These are phyloP conservation scores for Lasioglossum baleicum DNA, from an alignment of 1,140 invertebrate genomes.

Conservation along the genomic window DNA sequence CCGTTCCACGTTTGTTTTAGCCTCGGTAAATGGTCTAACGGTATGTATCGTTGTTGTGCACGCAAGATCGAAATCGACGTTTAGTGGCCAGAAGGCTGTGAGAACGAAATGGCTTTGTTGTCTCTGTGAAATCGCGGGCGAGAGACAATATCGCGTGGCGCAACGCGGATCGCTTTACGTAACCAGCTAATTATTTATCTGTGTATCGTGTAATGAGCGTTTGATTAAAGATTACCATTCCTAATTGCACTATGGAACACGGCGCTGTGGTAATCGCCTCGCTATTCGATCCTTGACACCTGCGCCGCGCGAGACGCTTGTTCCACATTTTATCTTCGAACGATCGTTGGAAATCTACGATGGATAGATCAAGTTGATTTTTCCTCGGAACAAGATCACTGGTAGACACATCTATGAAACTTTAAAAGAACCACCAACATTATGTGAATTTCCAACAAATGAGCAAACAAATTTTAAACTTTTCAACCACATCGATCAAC, in stretches of 20 bases:
- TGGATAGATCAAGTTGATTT: no score
- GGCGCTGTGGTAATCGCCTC: not conserved
- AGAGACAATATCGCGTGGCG: slow-evolving; percentile 42
- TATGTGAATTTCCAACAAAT: no score
- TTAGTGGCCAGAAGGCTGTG: slow-evolving; percentile 20
- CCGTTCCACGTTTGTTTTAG: no score
- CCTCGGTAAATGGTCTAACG: no score
- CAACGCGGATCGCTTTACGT: slow-evolving; percentile 26
- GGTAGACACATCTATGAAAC: no score
- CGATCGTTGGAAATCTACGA: no score
- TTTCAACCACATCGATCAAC: no score
- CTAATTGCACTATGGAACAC: slow-evolving; percentile 10
- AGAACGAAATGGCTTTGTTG: slow-evolving; percentile 53
- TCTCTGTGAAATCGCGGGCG: slow-evolving; percentile 47
- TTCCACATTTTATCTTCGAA: not conserved
- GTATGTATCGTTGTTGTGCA: not conserved
- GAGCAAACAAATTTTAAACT: no score
- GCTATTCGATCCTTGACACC: not conserved
- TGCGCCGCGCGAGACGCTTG: not conserved
- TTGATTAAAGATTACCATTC: slow-evolving; percentile 7
- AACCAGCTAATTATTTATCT: slow-evolving; percentile 51
- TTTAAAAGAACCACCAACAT: no score
- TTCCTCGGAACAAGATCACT: no score
- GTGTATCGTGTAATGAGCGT: not conserved
- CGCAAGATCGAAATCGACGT: not conserved